Evolutionary conservation across 2,797 vertebrate genomes (phyloP).

Genomic region (Trachops cirrhosus): DNA sequence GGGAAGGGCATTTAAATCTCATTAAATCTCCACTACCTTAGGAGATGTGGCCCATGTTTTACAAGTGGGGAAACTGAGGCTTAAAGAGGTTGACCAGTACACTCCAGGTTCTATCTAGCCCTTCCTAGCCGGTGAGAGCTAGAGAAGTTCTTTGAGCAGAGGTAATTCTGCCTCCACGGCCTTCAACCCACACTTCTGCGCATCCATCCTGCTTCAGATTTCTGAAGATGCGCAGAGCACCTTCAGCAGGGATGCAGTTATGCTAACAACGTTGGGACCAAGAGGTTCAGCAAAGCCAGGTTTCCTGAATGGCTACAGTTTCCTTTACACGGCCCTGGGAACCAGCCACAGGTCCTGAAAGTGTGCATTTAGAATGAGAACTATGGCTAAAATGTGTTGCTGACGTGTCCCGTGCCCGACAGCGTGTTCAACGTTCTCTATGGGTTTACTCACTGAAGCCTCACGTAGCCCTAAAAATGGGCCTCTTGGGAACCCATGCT

Average conservation of each 20-base stretch:
- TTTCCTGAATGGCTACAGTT: conserved; percentile 17
- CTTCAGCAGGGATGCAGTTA: background rate
- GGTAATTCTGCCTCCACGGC: background rate
- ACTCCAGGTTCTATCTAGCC: background rate
- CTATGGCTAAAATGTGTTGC: background rate
- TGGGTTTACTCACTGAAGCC: background rate
- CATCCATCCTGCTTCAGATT: background rate
- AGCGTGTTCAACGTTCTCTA: background rate
- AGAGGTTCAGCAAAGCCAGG: background rate
- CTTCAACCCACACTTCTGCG: background rate
- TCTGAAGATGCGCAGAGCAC: background rate
- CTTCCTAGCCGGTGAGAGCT: background rate
- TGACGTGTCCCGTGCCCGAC: background rate
- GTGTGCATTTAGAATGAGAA: background rate
- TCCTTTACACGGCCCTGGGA: background rate
- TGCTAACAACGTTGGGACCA: background rate
- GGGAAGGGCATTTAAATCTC: background rate
- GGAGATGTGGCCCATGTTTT: background rate
- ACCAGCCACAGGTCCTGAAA: background rate
- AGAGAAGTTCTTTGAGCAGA: background rate
- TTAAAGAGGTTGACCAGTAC: background rate
- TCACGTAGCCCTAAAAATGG: background rate
- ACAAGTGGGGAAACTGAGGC: background rate
- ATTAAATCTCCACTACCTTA: background rate
- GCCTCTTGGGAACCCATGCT: background rate